Evolutionary conservation across 2,113 vertebrate species (phyloP).

Genomic region (Neotoma lepida): DNA sequence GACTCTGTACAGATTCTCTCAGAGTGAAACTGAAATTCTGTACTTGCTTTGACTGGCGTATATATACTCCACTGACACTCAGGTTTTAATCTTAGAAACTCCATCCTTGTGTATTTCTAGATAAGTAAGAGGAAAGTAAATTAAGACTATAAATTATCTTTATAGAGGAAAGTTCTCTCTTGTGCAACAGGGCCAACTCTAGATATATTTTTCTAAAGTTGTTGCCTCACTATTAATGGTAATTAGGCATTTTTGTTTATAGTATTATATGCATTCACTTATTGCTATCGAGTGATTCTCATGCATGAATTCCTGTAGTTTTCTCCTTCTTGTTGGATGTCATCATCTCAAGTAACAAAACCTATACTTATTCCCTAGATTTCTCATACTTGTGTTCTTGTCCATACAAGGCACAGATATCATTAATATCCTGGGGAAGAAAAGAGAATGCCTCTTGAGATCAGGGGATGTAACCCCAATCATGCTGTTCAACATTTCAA

Average conservation of each 20-base stretch:
- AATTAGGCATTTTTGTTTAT: not conserved
- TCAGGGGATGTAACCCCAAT: not conserved
- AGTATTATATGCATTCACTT: not conserved
- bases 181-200: not conserved
- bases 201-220: not conserved
- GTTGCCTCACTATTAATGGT: not conserved
- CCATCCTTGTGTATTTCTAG: not conserved
- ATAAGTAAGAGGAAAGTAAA: not conserved
- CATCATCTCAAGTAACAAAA: slow-evolving; percentile 34
- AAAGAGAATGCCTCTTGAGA: not conserved
- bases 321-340: not conserved
- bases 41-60: not conserved
- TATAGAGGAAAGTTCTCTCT: not conserved
- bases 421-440: not conserved
- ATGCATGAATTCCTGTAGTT: not conserved
- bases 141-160: not conserved
- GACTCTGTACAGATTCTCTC: slow-evolving; percentile 70
- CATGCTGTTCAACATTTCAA: not conserved
- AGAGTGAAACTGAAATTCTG: slow-evolving; percentile 69
- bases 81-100: not conserved
- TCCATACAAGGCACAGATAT: not conserved
- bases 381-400: not conserved
- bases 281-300: not conserved
- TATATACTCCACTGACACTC: not conserved
- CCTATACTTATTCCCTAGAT: not conserved